Conservation (phyloP, 2,797 vertebrate species). For the Harpagifer antarcticus region DNA sequence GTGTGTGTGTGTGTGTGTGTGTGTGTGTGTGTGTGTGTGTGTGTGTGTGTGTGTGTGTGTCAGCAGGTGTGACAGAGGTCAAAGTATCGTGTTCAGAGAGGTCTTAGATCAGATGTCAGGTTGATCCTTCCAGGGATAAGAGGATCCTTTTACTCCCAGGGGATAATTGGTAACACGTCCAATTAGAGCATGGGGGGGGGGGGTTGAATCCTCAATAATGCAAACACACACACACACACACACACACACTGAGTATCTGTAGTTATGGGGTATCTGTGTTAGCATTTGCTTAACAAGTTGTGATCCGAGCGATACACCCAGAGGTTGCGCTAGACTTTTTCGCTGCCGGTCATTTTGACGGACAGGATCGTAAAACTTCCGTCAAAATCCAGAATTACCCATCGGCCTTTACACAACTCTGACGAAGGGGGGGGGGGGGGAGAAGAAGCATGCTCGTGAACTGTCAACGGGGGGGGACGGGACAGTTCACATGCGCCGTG, state of each 20-base stretch:
- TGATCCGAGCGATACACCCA: conserved; percentile 10
- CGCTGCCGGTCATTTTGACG: no score
- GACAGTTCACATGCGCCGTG: no score
- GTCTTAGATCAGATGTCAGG: conserved; percentile 36
- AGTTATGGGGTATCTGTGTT: conserved; percentile 4
- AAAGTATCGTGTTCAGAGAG: conserved; percentile 33
- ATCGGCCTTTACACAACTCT: no score
- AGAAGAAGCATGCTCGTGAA: no score
- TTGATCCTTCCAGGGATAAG: conserved; percentile 24
- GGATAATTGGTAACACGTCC: conserved; percentile 5
- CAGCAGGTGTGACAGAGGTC: no score
- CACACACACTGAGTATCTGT: no score
- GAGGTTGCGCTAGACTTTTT: no score
- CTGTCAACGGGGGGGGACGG: no score
- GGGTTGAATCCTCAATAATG: conserved; percentile 58
- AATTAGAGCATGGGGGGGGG: conserved; percentile 3
- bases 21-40: not conserved
- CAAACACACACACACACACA: conserved; percentile 6
- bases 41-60: not conserved
- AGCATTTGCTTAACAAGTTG: conserved; percentile 37
- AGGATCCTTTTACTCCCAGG: conserved; percentile 5
- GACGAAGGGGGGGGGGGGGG: no score
- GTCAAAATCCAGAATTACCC: no score
- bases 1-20: not conserved
- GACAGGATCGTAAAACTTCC: no score